Percentiles rank a stretch among this genome's conserved stretches.
These are phyloP conservation scores for Limnothrissa miodon DNA, from an alignment of 2,113 vertebrate genomes.

Conservation along the genomic window DNA sequence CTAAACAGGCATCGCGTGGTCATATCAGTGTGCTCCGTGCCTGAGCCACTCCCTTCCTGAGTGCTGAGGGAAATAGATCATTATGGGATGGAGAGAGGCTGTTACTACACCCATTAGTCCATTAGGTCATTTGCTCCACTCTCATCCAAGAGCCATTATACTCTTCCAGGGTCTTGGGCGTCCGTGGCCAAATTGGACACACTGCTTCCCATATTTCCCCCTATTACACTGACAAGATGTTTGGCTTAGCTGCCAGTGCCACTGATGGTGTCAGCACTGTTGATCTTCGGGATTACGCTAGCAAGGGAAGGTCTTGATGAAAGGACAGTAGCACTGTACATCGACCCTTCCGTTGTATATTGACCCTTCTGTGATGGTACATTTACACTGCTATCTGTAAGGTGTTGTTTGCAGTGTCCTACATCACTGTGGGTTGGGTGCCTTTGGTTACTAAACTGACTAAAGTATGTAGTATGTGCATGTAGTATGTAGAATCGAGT, in stretches of 20 bases:
- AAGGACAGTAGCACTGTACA: neutral
- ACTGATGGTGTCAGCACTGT: neutral
- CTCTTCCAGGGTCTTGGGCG: neutral
- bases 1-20: neutral
- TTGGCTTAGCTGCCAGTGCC: neutral
- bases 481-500: neutral
- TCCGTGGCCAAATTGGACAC: neutral
- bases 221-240: neutral
- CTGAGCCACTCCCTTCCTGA: constrained; percentile 12
- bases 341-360: too few species aligned
- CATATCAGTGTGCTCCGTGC: neutral
- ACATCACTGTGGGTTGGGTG: neutral
- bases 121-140: constrained; percentile 7
- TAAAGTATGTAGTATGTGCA: neutral
- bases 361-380: neutral
- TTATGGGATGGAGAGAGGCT: constrained; percentile 7
- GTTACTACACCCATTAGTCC: neutral
- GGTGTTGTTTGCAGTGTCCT: neutral
- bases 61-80: neutral
- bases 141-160: neutral
- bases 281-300: neutral
- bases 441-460: neutral
- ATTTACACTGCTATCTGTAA: neutral
- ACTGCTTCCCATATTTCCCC: neutral
- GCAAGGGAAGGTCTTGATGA: neutral